Base-by-base conservation (phyloP, 2,113 vertebrate species). In the Chroicocephalus ridibundus region DNA sequence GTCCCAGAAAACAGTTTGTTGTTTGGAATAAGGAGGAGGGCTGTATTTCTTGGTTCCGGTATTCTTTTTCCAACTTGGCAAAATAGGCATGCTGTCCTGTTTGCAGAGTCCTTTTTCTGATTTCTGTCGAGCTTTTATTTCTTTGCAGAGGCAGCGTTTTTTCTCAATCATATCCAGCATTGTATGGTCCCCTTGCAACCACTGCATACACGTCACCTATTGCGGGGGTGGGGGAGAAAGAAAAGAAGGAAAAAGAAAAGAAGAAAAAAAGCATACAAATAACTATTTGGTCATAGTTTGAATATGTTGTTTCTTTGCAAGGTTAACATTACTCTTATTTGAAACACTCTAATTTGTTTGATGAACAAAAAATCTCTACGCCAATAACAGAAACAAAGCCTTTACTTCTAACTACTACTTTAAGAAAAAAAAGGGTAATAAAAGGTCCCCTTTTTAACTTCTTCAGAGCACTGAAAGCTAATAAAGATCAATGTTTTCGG, bases 121-220 rank as follows among this genome's bases (percentile, higher is more conserved):
- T 78, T 99, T 98, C 98, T 99, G 99, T 34, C 99, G 98, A 91
- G 99, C 98, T 98, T 99, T 99, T 95, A 99, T 99, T 98, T 99
- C 99, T 68, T 98, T 99, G 98, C 99, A 99, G 97, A 99, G 97
- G 97, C 99, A 98, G 70, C 99, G 98, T 86, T 99, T 99, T 97
- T 99, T 99, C 98, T 99, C 99, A 70, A 99, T 99, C 98, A 98
- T 99, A 97, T 99, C 99, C 98, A 99, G 98, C 99, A 99, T 99
- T 32, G 99, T 99, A 97, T 98, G 98, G 96, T 99, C 99, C 80
- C 99, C 99, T 86, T 98, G 99, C 91, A 99, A 98, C 99, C 99
- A 99, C 80, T 99, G 98, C 99, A 99, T 98, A 86, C 98, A 98
- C 13, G 97, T 97, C 97, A 99, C 98, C 99, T 99, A 81, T 96